These are phyloP conservation scores for Dysdera silvatica DNA, from an alignment of 1,140 invertebrate species.

Conservation along the genomic window DNA sequence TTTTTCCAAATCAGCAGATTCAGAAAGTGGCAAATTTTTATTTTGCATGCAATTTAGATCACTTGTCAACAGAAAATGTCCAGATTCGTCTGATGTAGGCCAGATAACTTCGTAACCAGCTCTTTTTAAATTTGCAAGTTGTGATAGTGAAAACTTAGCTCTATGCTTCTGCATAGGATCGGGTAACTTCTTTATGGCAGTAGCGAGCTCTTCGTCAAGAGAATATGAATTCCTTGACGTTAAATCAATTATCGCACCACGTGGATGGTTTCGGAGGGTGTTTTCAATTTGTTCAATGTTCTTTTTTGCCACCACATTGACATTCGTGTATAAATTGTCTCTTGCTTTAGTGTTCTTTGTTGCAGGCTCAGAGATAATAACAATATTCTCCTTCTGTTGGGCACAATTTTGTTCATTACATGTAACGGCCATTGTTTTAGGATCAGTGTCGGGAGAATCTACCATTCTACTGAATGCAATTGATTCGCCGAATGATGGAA, in stretches of 20 bases:
- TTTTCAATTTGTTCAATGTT: conserved; percentile 31
- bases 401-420: too few relatives aligned
- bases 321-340: conserved; percentile 20
- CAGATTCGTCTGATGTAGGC: conserved; percentile 1
- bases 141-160: background rate
- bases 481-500: too few relatives aligned
- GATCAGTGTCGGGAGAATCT: too few relatives aligned
- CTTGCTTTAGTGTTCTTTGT: too few relatives aligned
- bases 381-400: too few relatives aligned
- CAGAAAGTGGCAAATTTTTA: too few relatives aligned
- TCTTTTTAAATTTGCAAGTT: conserved; percentile 9
- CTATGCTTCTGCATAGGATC: background rate
- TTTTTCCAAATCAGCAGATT: background rate
- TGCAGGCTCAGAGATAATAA: too few relatives aligned
- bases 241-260: conserved; percentile 30
- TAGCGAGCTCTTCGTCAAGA: conserved; percentile 20
- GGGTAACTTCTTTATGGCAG: conserved; percentile 9
- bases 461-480: too few relatives aligned
- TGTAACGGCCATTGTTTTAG: too few relatives aligned
- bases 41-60: too few relatives aligned
- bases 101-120: conserved; percentile 27
- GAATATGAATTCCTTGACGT: conserved; percentile 26
- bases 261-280: conserved; percentile 15
- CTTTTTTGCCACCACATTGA: conserved; percentile 17
- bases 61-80: background rate